Evolutionary conservation across 2,113 vertebrate species (phyloP), one percentile per base, ranked within the genome.

Genomic region (Perccottus glenii): DNA sequence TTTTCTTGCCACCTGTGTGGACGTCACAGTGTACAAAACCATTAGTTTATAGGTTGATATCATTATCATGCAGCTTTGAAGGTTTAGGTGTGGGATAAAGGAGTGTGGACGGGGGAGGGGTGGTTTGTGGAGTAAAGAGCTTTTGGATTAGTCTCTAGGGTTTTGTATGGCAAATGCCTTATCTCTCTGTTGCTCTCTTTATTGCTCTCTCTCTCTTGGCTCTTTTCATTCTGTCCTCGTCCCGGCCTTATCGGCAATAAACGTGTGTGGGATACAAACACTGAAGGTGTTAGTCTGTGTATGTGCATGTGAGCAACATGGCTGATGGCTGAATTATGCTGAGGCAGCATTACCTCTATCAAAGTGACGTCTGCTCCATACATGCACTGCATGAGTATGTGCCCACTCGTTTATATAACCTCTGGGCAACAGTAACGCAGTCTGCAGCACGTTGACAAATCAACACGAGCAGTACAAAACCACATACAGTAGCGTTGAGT

Each of bases 131-230:
- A 68, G 56, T 84, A 60, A 76, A 87, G 74, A 80, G 85, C 70
- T 84, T 80, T 82, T 82, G 74, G 83, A 87, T 87, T 85, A 85
- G 78, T 77, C 72, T 58, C 70, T 59, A 14, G n/a, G 76, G 70
- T 60, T 71, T 85, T 85, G 78, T 77, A 61, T 61, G 64, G 65
- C 63, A 78, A 84, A 81, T 82, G 60, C 74, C 68, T 44, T 59
- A 52, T 75, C 58, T 57, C n/a, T 12, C 44, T 40, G 42, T 27
- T 15, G 15, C 60, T 48, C 64, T 52, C 45, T 50, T 59, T 78
- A 33, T 73, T 58, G 57, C 60, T 55, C 51, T 55, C 55, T 47
- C 55, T 56, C 66, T 69, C 6, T 33, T 27, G 19, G 0, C 60
- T 55, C 12, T 46, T 64, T 64, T 60, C 62, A 64, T 35, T 52